Evolutionary conservation across 2,888 invertebrate genomes (phyloP).

Genomic region (Lasioglossum calceatum): DNA sequence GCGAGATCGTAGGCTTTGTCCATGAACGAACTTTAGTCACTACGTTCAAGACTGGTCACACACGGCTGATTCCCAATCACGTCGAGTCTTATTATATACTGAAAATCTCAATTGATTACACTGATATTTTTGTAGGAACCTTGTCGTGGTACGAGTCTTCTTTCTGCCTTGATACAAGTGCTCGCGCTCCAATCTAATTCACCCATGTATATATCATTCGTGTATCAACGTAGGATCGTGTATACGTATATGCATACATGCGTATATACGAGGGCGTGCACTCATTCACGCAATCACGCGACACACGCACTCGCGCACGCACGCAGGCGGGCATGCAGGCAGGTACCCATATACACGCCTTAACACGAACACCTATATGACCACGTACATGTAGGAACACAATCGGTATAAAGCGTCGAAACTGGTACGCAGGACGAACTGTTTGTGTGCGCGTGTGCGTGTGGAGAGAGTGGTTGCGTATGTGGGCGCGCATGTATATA

Average conservation of each 20-base stretch:
- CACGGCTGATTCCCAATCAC: constrained; percentile 71
- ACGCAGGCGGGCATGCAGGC: not conserved
- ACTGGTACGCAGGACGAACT: not conserved
- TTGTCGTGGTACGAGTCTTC: constrained; percentile 77
- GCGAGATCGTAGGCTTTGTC: constrained; percentile 56
- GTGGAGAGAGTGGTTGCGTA: not conserved
- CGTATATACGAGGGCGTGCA: not conserved
- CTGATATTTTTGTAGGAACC: constrained; percentile 81
- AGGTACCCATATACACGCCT: not conserved
- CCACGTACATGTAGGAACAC: not conserved
- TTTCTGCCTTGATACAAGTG: constrained; percentile 75
- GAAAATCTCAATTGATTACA: constrained; percentile 75
- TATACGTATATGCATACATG: not conserved
- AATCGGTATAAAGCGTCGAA: not conserved
- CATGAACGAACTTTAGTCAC: constrained; percentile 74
- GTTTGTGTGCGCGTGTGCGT: not conserved
- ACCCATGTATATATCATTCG: not conserved
- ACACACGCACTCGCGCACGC: not conserved
- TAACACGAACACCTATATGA: not conserved
- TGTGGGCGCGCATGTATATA: not conserved
- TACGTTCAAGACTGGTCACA: constrained; percentile 76
- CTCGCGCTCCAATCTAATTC: constrained; percentile 18
- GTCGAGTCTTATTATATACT: constrained; percentile 73
- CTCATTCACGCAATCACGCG: not conserved
- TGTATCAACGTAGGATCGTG: constrained; percentile 5